phyloP scores from a whole-genome alignment of 2,113 vertebrate genomes.

The Calyptommatus sinebrachiatus region DNA sequence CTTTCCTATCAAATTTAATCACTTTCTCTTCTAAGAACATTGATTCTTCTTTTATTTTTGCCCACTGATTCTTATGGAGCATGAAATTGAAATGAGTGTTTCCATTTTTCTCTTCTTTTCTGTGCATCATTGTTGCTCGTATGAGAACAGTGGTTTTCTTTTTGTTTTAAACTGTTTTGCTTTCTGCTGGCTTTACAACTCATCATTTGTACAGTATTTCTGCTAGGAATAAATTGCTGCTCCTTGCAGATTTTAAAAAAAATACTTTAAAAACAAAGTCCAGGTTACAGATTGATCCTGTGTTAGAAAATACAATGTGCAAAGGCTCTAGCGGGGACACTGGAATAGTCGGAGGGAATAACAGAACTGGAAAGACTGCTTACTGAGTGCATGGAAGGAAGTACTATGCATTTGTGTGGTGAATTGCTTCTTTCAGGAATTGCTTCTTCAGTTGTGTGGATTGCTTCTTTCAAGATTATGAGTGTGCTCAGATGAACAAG shows the following conservation, averaged over 20 bases:
- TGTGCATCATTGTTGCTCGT: background rate
- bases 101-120: conserved; percentile 20
- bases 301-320: background rate
- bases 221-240: background rate
- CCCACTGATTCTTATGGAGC: conserved; percentile 34
- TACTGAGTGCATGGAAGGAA: background rate
- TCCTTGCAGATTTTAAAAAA: background rate
- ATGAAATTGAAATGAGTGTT: conserved; percentile 41
- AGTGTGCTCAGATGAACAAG: background rate
- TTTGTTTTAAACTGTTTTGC: conserved; percentile 3
- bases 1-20: conserved; percentile 29
- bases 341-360: background rate
- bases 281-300: background rate
- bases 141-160: background rate
- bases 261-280: background rate
- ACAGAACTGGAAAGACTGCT: background rate
- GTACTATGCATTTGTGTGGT: background rate
- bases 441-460: background rate
- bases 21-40: conserved; percentile 32
- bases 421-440: too few relatives aligned
- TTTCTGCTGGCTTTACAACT: conserved; percentile 8
- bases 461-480: background rate
- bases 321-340: background rate
- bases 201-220: conserved; percentile 9
- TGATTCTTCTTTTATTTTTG: conserved; percentile 41